These are phyloP conservation scores for Chrysotoxum bicinctum DNA, from an alignment of 2,888 invertebrate species.

Conservation along the genomic window DNA sequence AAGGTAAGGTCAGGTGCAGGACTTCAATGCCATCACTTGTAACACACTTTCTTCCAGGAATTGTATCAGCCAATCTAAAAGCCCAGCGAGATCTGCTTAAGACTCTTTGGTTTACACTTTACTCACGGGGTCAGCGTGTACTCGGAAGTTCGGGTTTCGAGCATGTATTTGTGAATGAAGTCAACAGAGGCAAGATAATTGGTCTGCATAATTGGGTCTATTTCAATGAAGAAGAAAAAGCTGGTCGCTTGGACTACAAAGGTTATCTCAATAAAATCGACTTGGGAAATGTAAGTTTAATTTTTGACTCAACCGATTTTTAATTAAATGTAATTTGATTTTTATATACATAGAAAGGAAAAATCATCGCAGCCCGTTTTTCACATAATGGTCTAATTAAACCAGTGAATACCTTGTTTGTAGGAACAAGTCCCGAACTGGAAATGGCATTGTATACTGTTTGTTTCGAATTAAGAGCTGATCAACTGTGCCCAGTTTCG, in stretches of 20 bases:
- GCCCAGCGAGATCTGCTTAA: slow-evolving; percentile 88
- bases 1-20: slow-evolving; percentile 80
- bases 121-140: slow-evolving; percentile 89
- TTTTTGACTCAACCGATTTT: neutral
- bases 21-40: neutral
- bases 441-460: slow-evolving; percentile 95
- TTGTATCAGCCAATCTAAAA: slow-evolving; percentile 85
- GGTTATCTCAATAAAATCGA: slow-evolving; percentile 89
- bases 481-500: slow-evolving; percentile 88
- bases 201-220: slow-evolving; percentile 97
- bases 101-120: slow-evolving; percentile 90
- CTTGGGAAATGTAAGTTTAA: slow-evolving; percentile 86
- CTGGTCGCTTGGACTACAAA: slow-evolving; percentile 88
- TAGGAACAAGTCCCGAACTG: slow-evolving; percentile 94
- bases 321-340: neutral
- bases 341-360: slow-evolving; percentile 86
- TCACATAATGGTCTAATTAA: slow-evolving; percentile 88
- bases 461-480: slow-evolving; percentile 90
- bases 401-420: slow-evolving; percentile 89
- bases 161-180: slow-evolving; percentile 95
- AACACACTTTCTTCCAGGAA: slow-evolving; percentile 81
- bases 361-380: slow-evolving; percentile 88
- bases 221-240: slow-evolving; percentile 89
- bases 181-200: slow-evolving; percentile 89
- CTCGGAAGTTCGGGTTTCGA: slow-evolving; percentile 96